Evolutionary conservation across 2,888 invertebrate species (phyloP).

Genomic region (Agapetus fuscipes): DNA sequence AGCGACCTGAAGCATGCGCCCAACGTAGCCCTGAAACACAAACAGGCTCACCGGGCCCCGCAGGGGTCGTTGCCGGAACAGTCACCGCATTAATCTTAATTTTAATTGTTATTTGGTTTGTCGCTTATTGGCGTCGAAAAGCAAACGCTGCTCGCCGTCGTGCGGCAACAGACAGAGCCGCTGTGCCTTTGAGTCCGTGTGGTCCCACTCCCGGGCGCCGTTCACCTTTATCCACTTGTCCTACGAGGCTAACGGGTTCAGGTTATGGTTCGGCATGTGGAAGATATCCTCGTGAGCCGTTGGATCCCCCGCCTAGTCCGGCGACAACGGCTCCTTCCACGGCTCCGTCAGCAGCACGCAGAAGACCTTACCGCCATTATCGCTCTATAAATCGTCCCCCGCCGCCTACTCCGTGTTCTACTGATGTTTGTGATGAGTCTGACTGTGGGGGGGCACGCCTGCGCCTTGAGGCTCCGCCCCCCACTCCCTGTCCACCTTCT

Average conservation of each 20-base stretch:
- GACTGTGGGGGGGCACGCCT: constrained; percentile 47
- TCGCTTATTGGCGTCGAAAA: constrained; percentile 44
- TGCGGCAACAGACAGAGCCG: constrained; percentile 44
- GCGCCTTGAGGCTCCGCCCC: constrained; percentile 54
- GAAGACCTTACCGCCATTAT: constrained; percentile 69
- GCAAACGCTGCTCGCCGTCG: constrained; percentile 39
- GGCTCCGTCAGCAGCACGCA: constrained; percentile 49
- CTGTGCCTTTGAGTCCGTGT: constrained; percentile 26
- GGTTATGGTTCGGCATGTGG: constrained; percentile 52
- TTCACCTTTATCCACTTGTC: constrained; percentile 60
- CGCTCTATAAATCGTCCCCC: constrained; percentile 73
- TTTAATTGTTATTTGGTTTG: too few species aligned
- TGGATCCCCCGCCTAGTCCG: constrained; percentile 88
- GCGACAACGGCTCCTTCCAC: constrained; percentile 62
- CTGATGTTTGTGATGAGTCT: constrained; percentile 87
- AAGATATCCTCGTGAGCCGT: constrained; percentile 72
- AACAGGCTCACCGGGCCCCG: constrained; percentile 41
- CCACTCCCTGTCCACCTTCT: constrained; percentile 60
- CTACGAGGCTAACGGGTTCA: constrained; percentile 60
- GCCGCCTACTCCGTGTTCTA: constrained; percentile 90
- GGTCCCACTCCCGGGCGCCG: too few species aligned
- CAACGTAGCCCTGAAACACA: constrained; percentile 28
- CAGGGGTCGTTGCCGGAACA: constrained; percentile 46
- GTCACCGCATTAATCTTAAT: constrained; percentile 44
- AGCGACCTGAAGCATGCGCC: constrained; percentile 54